A percentile compares a stretch with the other conserved stretches of the same genome.
phyloP scores from a whole-genome alignment of 2,888 invertebrate genomes.

The Pyrochroa serraticornis region DNA sequence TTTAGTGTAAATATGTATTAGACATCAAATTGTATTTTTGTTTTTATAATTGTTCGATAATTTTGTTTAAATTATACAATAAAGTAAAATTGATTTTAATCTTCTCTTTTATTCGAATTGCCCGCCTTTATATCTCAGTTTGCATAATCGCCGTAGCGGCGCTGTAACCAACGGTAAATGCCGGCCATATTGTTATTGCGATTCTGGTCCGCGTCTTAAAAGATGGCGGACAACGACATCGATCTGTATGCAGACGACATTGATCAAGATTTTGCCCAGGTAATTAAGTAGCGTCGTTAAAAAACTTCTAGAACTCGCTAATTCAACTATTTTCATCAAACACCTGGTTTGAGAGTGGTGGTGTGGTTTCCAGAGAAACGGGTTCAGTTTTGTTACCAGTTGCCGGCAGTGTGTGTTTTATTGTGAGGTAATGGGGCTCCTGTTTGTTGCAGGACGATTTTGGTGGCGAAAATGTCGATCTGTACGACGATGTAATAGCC shows the following conservation, averaged over 20 bases:
- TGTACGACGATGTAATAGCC: conserved; percentile 94
- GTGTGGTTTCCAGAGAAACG: neutral
- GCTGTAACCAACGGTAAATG: neutral
- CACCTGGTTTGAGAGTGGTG: neutral
- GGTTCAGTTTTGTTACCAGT: conserved; percentile 5
- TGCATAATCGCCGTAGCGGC: neutral
- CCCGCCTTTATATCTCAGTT: neutral
- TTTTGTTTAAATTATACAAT: conserved; percentile 42
- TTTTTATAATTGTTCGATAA: conserved; percentile 38
- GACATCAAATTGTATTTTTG: conserved; percentile 42
- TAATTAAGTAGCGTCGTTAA: conserved; percentile 46
- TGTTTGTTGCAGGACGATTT: conserved; percentile 71
- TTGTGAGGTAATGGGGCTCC: neutral
- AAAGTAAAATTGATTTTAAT: conserved; percentile 39
- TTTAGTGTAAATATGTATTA: conserved; percentile 43
- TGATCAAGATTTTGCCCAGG: conserved; percentile 90
- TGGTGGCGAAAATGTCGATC: conserved; percentile 86
- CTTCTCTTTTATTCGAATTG: neutral
- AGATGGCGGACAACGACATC: conserved; percentile 96
- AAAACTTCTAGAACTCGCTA: neutral
- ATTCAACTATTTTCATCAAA: neutral
- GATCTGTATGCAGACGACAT: conserved; percentile 97
- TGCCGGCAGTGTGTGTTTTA: neutral
- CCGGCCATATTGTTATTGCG: neutral
- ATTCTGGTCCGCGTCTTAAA: no score